Evolutionary conservation across 2,888 invertebrate genomes (phyloP), one percentile per base, ranked within the genome.

Genomic region (Leuctra nigra): DNA sequence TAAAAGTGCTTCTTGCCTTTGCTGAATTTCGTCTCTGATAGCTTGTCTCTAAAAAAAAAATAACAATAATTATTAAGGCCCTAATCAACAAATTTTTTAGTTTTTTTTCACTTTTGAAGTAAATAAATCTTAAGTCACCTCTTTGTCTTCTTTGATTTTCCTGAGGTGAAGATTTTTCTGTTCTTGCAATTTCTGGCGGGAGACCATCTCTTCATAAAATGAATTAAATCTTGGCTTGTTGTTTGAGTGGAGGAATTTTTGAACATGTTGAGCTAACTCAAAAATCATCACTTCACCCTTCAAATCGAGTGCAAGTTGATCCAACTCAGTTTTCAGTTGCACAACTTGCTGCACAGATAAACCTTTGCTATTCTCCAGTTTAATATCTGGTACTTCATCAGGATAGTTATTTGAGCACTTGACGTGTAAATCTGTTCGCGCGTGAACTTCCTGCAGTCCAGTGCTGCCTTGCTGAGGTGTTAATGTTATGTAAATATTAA

Each of bases 121-220:
- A n/a, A n/a, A n/a, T n/a, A n/a, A n/a, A n/a, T 29, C 36, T 4
- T 53, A 35, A 64, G 11, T 57, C 69, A 82, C 83, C 72, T 81
- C 80, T 68, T 82, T 79, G 61, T 83, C 81, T 67, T 84, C 83
- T 63, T 84, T 83, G 13, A 79, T 76, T 63, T 82, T 75, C 53
- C 81, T 77, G 58, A 83, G 77, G 44, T 79, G 71, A 63, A 83
- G 80, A 55, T 58, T 50, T 24, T 78, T 74, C 64, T 82, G 78
- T 64, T 86, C 81, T 62, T 79, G 77, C 67, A 84, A 81, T 63
- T 81, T 80, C 60, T 84, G 81, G 54, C 85, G 79, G 52, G 80
- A 78, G 9, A 91, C 70, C 94, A 95, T 95, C 74, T 94, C 89
- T 60, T 95, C 94, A 66, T 94, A 92, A 70, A 89, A 92, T 7